phyloP scores from a whole-genome alignment of 2,113 vertebrate genomes.

The Saguinus midas region DNA sequence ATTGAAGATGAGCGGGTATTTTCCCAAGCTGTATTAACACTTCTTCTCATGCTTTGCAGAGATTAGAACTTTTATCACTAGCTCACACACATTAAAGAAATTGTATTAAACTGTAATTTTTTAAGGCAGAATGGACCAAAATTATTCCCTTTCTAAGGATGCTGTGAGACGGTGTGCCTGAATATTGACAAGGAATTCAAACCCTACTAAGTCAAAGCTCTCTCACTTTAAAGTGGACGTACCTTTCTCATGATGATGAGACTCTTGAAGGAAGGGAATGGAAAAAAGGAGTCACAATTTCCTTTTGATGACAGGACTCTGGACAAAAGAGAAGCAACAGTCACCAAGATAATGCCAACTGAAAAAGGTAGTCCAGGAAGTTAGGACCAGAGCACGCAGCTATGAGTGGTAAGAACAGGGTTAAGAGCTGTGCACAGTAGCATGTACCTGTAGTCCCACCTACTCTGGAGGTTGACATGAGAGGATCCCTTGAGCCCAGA shows the following conservation, averaged over 20 bases:
- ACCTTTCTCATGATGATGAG: not conserved
- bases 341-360: not conserved
- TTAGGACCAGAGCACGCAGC: not conserved
- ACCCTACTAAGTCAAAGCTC: not conserved
- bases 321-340: not conserved
- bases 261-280: not conserved
- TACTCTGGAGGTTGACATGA: no score
- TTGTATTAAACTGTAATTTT: conserved; percentile 61
- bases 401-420: not conserved
- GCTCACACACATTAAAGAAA: conserved; percentile 44
- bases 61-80: conserved; percentile 79
- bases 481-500: no score
- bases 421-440: no score
- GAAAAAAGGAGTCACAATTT: not conserved
- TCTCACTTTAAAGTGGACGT: not conserved
- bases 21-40: conserved; percentile 66
- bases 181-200: not conserved
- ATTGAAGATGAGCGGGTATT: conserved; percentile 42
- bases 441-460: no score
- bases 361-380: not conserved
- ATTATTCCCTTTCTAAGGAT: conserved; percentile 19
- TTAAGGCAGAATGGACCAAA: conserved; percentile 61
- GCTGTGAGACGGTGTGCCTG: not conserved
- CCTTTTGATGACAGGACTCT: not conserved
- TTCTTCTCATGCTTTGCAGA: conserved; percentile 56